Evolutionary conservation across 2,113 vertebrate species (phyloP).

Genomic region (Alexandromys fortis): DNA sequence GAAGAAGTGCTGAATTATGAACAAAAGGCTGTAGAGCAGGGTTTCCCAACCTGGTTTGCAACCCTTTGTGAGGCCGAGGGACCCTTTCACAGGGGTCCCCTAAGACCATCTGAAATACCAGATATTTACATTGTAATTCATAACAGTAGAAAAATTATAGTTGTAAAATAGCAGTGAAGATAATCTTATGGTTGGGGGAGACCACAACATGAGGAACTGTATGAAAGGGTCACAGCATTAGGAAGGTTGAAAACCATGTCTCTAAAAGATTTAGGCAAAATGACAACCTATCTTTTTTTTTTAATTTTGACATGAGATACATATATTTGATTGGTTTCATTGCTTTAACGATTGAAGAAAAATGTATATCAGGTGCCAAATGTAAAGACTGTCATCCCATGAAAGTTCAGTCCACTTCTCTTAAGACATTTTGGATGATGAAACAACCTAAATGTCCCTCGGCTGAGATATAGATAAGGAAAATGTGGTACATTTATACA

Average conservation of each 20-base stretch:
- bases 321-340: background rate
- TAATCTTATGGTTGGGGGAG: background rate
- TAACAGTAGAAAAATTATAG: background rate
- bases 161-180: background rate
- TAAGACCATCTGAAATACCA: background rate
- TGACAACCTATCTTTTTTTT: background rate
- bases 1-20: too few relatives aligned
- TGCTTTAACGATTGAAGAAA: conserved; percentile 4
- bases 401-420: background rate
- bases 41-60: background rate
- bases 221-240: background rate
- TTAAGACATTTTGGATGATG: too few relatives aligned
- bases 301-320: background rate
- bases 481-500: too few relatives aligned
- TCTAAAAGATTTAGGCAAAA: background rate
- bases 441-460: too few relatives aligned
- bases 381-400: background rate
- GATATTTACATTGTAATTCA: background rate
- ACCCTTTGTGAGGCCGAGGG: background rate
- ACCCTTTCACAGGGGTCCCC: background rate
- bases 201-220: background rate
- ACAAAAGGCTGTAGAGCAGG: background rate
- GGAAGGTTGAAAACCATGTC: background rate
- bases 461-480: too few relatives aligned
- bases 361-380: background rate